Conservation (phyloP, 2,113 vertebrate species). For the Poeciliopsis turrubarensis region DNA sequence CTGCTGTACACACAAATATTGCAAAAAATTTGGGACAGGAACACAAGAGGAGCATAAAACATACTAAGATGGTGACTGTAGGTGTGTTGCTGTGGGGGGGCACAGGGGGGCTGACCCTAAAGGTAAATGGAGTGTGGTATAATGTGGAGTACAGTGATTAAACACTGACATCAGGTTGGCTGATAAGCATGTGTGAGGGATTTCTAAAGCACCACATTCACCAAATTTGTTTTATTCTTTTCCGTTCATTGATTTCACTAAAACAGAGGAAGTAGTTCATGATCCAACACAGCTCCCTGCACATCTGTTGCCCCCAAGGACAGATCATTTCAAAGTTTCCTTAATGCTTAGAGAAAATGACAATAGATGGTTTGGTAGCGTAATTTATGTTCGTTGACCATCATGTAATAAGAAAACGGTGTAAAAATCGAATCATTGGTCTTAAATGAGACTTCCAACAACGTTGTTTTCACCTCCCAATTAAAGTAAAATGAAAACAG, state of each 20-base stretch:
- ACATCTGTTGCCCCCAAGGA: conserved; percentile 57
- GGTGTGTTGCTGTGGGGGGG: conserved; percentile 55
- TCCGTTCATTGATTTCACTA: conserved; percentile 32
- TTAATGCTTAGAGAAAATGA: neutral
- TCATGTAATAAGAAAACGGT: conserved; percentile 15
- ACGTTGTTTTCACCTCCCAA: neutral
- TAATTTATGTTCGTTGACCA: conserved; percentile 5
- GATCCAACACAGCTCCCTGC: conserved; percentile 51
- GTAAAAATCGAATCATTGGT: neutral
- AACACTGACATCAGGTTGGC: conserved; percentile 51
- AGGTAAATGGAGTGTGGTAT: conserved; percentile 67
- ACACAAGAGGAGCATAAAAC: conserved; percentile 80
- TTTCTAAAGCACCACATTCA: conserved; percentile 80
- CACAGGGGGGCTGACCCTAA: conserved; percentile 44
- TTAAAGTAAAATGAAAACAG: conserved; percentile 10
- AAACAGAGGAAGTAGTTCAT: conserved; percentile 67
- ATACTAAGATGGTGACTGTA: conserved; percentile 76
- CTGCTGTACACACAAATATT: conserved; percentile 99
- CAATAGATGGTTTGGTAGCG: neutral
- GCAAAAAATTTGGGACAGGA: conserved; percentile 83
- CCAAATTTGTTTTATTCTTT: conserved; percentile 62
- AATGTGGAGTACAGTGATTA: conserved; percentile 59
- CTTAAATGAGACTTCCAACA: neutral
- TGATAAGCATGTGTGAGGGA: conserved; percentile 26
- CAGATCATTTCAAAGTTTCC: conserved; percentile 20